These are phyloP conservation scores for Chaetodon trifascialis DNA, from an alignment of 2,113 vertebrate species.

Conservation along the genomic window DNA sequence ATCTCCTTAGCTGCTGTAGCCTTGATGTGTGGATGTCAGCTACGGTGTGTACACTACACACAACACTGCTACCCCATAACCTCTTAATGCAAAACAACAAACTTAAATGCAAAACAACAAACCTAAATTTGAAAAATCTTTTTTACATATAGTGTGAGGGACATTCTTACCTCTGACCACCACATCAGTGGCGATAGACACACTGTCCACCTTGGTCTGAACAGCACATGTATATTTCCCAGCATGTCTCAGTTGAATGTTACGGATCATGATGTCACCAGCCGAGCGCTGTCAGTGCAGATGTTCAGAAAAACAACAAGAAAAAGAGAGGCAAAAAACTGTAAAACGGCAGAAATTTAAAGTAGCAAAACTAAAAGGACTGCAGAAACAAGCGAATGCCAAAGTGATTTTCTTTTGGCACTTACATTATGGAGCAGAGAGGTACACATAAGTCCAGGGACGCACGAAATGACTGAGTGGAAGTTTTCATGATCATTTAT, in stretches of 20 bases:
- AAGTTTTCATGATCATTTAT: constrained; percentile 39
- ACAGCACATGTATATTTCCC: constrained; percentile 95
- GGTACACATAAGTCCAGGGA: constrained; percentile 38
- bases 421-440: constrained; percentile 39
- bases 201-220: constrained; percentile 93
- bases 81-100: too few relatives aligned
- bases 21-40: background rate
- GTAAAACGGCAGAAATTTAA: background rate
- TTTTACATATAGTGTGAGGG: background rate
- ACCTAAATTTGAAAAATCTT: background rate
- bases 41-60: too few relatives aligned
- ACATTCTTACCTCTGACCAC: constrained; percentile 91
- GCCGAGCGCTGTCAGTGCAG: constrained; percentile 88
- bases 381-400: constrained; percentile 10
- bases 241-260: constrained; percentile 95
- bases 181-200: constrained; percentile 93
- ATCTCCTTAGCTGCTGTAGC: background rate
- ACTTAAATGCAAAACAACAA: too few relatives aligned
- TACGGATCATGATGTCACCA: constrained; percentile 98
- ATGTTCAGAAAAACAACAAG: background rate
- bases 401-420: constrained; percentile 24
- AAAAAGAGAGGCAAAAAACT: background rate
- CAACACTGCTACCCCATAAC: too few relatives aligned
- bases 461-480: constrained; percentile 27
- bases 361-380: constrained; percentile 12